Evolutionary conservation across 2,797 vertebrate species (phyloP), one percentile per base, ranked within the genome.

Genomic region (Platalea minor): DNA sequence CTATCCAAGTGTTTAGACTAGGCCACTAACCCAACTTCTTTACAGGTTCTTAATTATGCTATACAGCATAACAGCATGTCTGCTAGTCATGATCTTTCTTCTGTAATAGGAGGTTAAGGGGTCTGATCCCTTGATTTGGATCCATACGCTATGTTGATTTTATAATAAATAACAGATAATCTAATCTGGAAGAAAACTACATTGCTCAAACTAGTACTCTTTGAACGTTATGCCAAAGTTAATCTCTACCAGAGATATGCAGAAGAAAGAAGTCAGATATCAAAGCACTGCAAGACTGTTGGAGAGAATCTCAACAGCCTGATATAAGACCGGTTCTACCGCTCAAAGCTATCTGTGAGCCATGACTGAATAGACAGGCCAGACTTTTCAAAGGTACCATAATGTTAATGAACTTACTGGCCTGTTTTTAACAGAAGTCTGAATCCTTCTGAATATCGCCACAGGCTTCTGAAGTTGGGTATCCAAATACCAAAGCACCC

Each of bases 251-350:
- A 77, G 31, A 92, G 72, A 80, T n/a, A 88, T 3, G 41, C 18
- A 70, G 83, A 83, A 88, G 20, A 83, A 95, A 85, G 45, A 91
- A 89, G 59, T 24, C 68, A 85, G 51, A 80, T 94, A 94, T 83
- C 89, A 89, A 68, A 91, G 51, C 51, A 26, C 56, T 60, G 4
- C 25, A 64, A 60, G 43, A 33, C 23, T 73, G 46, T 0, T 83
- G 53, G 56, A 82, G 46, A 82, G 39, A 80, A 85, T 54, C 79
- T 89, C 57, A 91, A 37, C 17, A 87, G 73, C 20, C 43, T 88
- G 45, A 85, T 20, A 14, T 0, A 63, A 80, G 78, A 88, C 75
- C 0, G 0, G 75, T 89, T 91, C 81, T 53, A 82, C 74, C 1
- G 3, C 74, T 76, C 80, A 25, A 35, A 93, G 79, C 57, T 43